These are phyloP conservation scores for Phymorhynchus buccinoides DNA, from an alignment of 1,140 invertebrate genomes.

Conservation along the genomic window DNA sequence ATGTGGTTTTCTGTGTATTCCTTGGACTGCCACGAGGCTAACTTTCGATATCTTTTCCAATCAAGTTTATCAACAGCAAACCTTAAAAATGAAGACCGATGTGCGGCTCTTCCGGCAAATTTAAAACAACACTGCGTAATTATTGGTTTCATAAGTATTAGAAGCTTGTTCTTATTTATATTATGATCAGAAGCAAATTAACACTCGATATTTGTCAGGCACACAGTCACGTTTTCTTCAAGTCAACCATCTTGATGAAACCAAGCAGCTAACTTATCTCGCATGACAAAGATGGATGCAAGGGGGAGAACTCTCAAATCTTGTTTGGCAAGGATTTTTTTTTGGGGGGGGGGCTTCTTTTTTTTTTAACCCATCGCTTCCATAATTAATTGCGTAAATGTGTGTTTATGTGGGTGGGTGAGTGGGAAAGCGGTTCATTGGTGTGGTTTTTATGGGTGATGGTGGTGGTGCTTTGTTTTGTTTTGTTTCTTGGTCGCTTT, in stretches of 20 bases:
- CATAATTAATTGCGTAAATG: not conserved
- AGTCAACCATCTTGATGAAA: not conserved
- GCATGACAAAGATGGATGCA: not conserved
- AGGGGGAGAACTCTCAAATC: not conserved
- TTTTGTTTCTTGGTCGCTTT: too few species aligned
- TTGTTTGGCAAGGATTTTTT: too few species aligned
- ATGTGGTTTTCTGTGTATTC: not conserved
- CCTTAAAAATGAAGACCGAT: not conserved
- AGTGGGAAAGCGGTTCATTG: too few species aligned
- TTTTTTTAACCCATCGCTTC: not conserved
- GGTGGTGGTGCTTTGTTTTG: too few species aligned
- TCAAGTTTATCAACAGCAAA: too few species aligned
- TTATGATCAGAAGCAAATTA: not conserved
- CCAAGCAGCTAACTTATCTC: not conserved
- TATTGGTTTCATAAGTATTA: not conserved
- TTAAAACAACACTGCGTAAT: not conserved
- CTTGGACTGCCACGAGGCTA: constrained; percentile 1
- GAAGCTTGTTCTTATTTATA: not conserved
- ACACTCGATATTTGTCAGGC: not conserved
- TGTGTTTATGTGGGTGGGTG: too few species aligned
- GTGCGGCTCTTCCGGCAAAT: not conserved
- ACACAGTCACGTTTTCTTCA: not conserved
- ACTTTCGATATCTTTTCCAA: not conserved
- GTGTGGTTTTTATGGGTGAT: too few species aligned
- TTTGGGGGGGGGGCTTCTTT: too few species aligned